Evolutionary conservation across 2,888 invertebrate species (phyloP).

Genomic region (Agrotis segetum): DNA sequence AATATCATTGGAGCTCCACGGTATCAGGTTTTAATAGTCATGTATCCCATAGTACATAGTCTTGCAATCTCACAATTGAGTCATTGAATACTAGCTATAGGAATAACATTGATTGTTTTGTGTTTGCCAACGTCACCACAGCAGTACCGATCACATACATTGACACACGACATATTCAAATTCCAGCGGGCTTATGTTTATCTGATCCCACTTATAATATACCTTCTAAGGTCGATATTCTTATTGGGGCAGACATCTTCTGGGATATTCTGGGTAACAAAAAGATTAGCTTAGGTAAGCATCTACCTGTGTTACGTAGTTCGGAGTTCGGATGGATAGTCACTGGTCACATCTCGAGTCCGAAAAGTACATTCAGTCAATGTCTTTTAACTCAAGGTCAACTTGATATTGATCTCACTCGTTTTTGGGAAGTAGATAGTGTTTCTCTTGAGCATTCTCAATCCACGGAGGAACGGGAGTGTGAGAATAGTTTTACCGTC

Average conservation of each 20-base stretch:
- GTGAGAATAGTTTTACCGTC: neutral
- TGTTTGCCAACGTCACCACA: slow-evolving; percentile 12
- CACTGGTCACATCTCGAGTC: slow-evolving; percentile 12
- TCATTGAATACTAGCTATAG: slow-evolving; percentile 4
- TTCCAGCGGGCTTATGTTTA: neutral
- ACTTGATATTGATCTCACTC: neutral
- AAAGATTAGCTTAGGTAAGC: slow-evolving; percentile 1
- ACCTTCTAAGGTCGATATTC: neutral
- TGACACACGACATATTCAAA: neutral
- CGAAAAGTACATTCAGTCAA: slow-evolving; percentile 8
- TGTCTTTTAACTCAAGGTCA: slow-evolving; percentile 1
- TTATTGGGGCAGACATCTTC: too few relatives aligned
- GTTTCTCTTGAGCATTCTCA: neutral
- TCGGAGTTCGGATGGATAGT: slow-evolving; percentile 4
- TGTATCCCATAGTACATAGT: slow-evolving; percentile 7
- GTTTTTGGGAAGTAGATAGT: slow-evolving; percentile 11
- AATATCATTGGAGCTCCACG: too few relatives aligned
- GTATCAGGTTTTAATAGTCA: slow-evolving; percentile 5
- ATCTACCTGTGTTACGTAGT: slow-evolving; percentile 3
- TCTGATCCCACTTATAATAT: slow-evolving; percentile 1
- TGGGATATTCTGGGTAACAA: neutral
- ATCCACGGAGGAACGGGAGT: slow-evolving; percentile 7
- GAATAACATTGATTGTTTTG: neutral
- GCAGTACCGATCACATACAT: neutral
- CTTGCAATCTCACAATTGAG: slow-evolving; percentile 4